Conservation (phyloP, 2,113 vertebrate species). For the Phalacrocorax carbo region DNA sequence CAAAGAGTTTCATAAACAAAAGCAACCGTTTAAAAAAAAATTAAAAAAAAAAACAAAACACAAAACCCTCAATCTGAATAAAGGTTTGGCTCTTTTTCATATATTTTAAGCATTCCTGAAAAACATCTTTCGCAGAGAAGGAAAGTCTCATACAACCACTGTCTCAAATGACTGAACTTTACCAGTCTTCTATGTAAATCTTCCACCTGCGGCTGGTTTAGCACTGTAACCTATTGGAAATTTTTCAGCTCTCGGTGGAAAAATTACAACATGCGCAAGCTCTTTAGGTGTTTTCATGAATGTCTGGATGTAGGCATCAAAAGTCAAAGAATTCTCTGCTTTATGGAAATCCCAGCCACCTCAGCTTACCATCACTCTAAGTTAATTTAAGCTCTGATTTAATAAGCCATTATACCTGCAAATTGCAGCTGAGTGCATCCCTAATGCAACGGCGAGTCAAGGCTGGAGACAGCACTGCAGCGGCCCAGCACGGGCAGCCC, state of each 20-base stretch:
- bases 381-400: background rate
- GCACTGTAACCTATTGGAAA: background rate
- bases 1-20: background rate
- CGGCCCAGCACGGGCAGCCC: background rate
- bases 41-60: background rate
- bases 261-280: background rate
- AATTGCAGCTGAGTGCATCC: background rate
- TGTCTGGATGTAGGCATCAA: background rate
- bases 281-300: background rate
- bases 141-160: background rate
- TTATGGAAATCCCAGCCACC: background rate
- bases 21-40: background rate
- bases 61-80: background rate
- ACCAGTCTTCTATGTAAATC: background rate
- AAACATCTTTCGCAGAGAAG: background rate
- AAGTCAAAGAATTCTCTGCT: background rate
- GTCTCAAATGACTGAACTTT: background rate
- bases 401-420: background rate
- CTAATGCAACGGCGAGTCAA: background rate
- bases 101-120: background rate
- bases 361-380: fast-evolving
- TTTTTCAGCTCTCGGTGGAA: background rate
- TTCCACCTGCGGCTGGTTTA: background rate
- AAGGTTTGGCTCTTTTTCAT: background rate
- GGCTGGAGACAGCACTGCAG: background rate